phyloP scores from a whole-genome alignment of 2,888 invertebrate species.

The Dasysyrphus tricinctus region DNA sequence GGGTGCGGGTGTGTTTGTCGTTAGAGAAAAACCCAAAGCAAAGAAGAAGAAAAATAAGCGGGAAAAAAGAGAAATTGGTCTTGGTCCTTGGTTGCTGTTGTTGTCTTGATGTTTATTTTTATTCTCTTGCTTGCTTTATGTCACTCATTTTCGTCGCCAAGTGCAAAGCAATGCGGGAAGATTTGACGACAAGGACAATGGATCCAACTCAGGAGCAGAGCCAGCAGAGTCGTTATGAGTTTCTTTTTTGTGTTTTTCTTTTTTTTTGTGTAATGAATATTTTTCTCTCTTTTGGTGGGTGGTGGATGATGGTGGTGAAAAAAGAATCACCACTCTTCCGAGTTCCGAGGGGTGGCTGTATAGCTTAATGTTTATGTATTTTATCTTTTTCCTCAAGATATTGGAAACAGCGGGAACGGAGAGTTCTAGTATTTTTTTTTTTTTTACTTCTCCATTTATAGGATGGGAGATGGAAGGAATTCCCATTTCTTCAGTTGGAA shows the following conservation, averaged over 20 bases:
- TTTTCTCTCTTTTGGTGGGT: slow-evolving; percentile 52
- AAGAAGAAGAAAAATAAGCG: slow-evolving; percentile 64
- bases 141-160: slow-evolving; percentile 70
- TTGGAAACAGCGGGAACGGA: slow-evolving; percentile 57
- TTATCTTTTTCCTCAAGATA: slow-evolving; percentile 62
- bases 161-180: slow-evolving; percentile 58
- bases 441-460: slow-evolving; percentile 23
- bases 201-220: slow-evolving; percentile 54
- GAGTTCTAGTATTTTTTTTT: slow-evolving; percentile 35
- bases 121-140: slow-evolving; percentile 64
- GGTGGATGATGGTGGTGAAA: slow-evolving; percentile 9
- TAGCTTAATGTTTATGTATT: slow-evolving; percentile 66
- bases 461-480: slow-evolving; percentile 53
- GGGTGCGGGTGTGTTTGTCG: slow-evolving; percentile 15
- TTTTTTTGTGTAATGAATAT: slow-evolving; percentile 38
- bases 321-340: slow-evolving; percentile 41
- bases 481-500: slow-evolving; percentile 69
- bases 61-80: slow-evolving; percentile 53
- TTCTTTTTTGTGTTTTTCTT: slow-evolving; percentile 5
- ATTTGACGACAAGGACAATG: slow-evolving; percentile 59
- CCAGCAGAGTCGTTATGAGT: slow-evolving; percentile 26
- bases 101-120: slow-evolving; percentile 60
- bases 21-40: slow-evolving; percentile 59
- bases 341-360: slow-evolving; percentile 56
- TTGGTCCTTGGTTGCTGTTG: neutral